phyloP scores from a whole-genome alignment of 2,888 invertebrate species.

The Seira ritae region DNA sequence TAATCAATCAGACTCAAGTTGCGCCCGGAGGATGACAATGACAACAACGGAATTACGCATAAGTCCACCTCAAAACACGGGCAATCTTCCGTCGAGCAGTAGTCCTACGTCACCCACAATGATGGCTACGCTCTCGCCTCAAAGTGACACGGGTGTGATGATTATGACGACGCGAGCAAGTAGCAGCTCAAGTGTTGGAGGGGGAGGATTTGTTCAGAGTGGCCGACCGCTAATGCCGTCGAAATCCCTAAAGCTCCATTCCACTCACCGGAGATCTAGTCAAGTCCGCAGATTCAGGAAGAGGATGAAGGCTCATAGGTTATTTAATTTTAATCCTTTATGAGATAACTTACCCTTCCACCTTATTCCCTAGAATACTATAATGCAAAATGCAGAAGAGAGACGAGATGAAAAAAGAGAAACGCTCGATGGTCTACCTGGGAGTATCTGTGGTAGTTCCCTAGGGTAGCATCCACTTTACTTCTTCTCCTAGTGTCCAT shows the following conservation, averaged over 20 bases:
- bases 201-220: conserved; percentile 47
- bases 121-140: conserved; percentile 43
- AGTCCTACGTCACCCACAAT: conserved; percentile 38
- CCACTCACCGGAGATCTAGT: conserved; percentile 55
- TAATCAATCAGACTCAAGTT: no score
- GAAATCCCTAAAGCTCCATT: conserved; percentile 59
- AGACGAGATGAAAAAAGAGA: no score
- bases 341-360: conserved; percentile 36
- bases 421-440: no score
- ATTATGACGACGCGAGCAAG: conserved; percentile 27
- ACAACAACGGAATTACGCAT: conserved; percentile 37
- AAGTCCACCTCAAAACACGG: conserved; percentile 28
- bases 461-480: no score
- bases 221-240: conserved; percentile 56
- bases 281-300: conserved; percentile 54
- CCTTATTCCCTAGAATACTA: background rate
- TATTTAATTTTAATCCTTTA: conserved; percentile 44
- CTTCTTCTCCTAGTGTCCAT: no score
- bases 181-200: background rate
- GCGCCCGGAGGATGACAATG: no score
- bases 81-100: background rate
- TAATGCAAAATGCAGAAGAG: no score
- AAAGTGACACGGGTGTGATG: conserved; percentile 35
- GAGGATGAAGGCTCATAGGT: conserved; percentile 63
- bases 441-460: no score